Conservation (phyloP, 2,113 vertebrate species). For the Gulo gulo region DNA sequence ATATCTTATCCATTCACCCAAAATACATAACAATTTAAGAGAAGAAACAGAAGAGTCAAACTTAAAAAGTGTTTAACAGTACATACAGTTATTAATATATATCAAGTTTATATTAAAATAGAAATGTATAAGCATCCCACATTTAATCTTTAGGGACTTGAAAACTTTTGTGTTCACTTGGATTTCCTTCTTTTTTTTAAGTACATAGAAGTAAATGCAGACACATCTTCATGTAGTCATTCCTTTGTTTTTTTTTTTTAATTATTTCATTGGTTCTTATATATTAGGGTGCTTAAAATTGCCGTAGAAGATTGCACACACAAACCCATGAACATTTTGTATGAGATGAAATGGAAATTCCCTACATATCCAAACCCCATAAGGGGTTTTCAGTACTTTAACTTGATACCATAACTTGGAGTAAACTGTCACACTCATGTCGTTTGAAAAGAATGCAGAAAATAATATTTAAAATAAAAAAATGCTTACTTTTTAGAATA, state of each 20-base stretch:
- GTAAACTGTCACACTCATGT: background rate
- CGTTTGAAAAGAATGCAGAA: background rate
- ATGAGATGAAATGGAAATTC: too few relatives aligned
- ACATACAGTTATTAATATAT: background rate
- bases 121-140: background rate
- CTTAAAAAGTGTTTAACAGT: background rate
- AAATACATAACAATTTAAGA: background rate
- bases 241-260: background rate
- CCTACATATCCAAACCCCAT: background rate
- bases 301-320: rapidly evolving
- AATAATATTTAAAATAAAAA: background rate
- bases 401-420: background rate
- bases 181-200: background rate
- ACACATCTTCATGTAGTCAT: background rate
- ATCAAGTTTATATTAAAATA: background rate
- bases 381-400: background rate
- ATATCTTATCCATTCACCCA: background rate
- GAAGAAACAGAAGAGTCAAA: background rate
- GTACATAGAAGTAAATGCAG: background rate
- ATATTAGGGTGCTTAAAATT: background rate
- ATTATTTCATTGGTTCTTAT: background rate
- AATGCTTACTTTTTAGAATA: background rate
- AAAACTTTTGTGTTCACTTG: background rate
- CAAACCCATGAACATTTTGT: background rate
- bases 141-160: background rate